Conservation (phyloP, 2,888 invertebrate species). For the Ophion costatus region DNA sequence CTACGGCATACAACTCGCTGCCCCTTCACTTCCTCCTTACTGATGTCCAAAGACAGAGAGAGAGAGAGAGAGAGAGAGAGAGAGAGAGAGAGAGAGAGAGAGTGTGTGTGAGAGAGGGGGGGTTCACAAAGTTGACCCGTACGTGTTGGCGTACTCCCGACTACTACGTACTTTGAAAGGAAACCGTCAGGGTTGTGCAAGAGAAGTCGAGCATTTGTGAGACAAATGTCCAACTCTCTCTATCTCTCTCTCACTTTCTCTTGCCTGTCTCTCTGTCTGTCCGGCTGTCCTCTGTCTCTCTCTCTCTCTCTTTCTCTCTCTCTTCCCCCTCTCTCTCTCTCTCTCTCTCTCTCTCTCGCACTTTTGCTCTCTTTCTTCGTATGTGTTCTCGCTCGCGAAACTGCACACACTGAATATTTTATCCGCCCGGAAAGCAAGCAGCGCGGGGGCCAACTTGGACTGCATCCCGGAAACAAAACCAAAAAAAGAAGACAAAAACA, state of each 20-base stretch:
- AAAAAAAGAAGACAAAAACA: slow-evolving; percentile 39
- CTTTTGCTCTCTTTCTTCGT: neutral
- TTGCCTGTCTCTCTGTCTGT: neutral
- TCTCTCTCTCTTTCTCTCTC: slow-evolving; percentile 18
- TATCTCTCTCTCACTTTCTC: slow-evolving; percentile 13
- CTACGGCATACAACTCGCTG: slow-evolving; percentile 55
- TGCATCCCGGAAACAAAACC: slow-evolving; percentile 63
- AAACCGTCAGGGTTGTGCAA: slow-evolving; percentile 11
- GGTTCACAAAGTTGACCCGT: slow-evolving; percentile 62
- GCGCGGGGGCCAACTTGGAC: slow-evolving; percentile 43
- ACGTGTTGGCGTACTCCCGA: slow-evolving; percentile 32
- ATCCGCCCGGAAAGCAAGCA: slow-evolving; percentile 60
- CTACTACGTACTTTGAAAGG: slow-evolving; percentile 54
- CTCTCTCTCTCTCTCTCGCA: slow-evolving; percentile 3
- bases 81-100: neutral
- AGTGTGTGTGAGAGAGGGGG: neutral
- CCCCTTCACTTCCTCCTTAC: slow-evolving; percentile 46
- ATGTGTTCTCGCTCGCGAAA: slow-evolving; percentile 49
- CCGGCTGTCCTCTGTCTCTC: neutral
- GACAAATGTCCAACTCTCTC: slow-evolving; percentile 4
- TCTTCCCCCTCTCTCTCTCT: neutral
- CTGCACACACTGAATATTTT: slow-evolving; percentile 64
- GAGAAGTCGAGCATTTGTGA: slow-evolving; percentile 46
- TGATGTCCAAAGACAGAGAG: slow-evolving; percentile 23
- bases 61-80: slow-evolving; percentile 2